Evolutionary conservation across 2,113 vertebrate genomes (phyloP).

Genomic region (Gopherus evgoodei): DNA sequence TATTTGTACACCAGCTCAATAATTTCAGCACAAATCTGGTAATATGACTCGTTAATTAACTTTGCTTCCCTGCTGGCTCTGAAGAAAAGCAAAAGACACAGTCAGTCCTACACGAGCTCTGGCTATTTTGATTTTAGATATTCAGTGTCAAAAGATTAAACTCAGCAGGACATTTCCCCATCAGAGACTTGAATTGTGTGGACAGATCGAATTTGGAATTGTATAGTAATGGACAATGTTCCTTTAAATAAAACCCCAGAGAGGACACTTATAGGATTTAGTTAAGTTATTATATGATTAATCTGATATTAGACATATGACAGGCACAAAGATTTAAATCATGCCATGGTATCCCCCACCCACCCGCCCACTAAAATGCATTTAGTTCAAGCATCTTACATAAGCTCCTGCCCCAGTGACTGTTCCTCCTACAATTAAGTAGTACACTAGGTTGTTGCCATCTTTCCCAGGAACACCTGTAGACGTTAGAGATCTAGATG

Average conservation of each 20-base stretch:
- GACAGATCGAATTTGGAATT: not conserved
- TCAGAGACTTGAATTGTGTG: not conserved
- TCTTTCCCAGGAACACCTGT: conserved; percentile 81
- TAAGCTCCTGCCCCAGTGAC: conserved; percentile 80
- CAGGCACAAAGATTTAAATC: conserved; percentile 17
- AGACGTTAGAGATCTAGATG: conserved; percentile 84
- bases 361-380: conserved; percentile 18
- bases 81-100: not conserved
- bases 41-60: not conserved
- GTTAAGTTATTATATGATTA: not conserved
- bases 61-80: not conserved
- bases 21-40: rapidly evolving
- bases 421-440: conserved; percentile 85
- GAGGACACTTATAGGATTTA: not conserved
- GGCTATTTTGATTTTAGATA: not conserved
- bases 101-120: not conserved
- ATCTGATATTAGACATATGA: not conserved
- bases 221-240: conserved; percentile 41
- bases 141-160: not conserved
- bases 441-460: conserved; percentile 82
- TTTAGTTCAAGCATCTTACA: conserved; percentile 79
- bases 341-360: conserved; percentile 34
- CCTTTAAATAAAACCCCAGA: conserved; percentile 38
- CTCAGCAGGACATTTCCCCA: not conserved
- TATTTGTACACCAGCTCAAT: not conserved